These are phyloP conservation scores for Thereva nobilitata DNA, from an alignment of 2,888 invertebrate genomes.

Conservation along the genomic window DNA sequence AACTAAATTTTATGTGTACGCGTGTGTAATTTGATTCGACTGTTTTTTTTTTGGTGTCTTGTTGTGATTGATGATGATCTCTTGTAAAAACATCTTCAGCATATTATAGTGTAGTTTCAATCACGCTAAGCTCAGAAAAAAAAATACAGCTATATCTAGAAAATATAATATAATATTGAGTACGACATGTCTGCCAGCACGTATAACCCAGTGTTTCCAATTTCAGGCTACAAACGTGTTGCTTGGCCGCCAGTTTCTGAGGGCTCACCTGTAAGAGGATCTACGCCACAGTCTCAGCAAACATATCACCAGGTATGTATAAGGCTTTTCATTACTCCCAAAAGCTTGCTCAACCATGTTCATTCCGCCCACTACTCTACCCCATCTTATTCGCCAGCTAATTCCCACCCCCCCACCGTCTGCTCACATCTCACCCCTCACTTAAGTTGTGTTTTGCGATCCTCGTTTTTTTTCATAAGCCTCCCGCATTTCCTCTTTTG, in stretches of 20 bases:
- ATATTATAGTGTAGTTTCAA: no score
- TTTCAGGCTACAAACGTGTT: constrained; percentile 80
- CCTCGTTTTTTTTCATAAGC: constrained; percentile 8
- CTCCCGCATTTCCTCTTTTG: neutral
- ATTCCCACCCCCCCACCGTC: neutral
- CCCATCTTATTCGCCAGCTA: neutral
- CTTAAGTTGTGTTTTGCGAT: constrained; percentile 4
- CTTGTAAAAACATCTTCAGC: no score
- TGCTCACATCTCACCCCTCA: neutral
- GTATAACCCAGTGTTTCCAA: constrained; percentile 43
- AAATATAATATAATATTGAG: neutral
- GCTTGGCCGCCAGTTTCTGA: constrained; percentile 82
- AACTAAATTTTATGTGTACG: no score
- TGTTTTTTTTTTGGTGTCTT: no score
- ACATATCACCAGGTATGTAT: constrained; percentile 41
- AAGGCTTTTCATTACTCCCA: neutral
- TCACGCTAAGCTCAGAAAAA: no score
- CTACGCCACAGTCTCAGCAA: constrained; percentile 54
- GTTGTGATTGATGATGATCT: no score
- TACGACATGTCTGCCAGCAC: constrained; percentile 6
- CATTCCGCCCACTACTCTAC: neutral
- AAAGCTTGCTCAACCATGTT: neutral
- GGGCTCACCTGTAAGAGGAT: constrained; percentile 66
- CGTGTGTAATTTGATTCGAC: no score
- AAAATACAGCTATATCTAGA: no score